A percentile compares a stretch with the other conserved stretches of the same genome.
These are phyloP conservation scores for Heterodera filipjevi DNA, from an alignment of 2,888 invertebrate species.

Conservation along the genomic window DNA sequence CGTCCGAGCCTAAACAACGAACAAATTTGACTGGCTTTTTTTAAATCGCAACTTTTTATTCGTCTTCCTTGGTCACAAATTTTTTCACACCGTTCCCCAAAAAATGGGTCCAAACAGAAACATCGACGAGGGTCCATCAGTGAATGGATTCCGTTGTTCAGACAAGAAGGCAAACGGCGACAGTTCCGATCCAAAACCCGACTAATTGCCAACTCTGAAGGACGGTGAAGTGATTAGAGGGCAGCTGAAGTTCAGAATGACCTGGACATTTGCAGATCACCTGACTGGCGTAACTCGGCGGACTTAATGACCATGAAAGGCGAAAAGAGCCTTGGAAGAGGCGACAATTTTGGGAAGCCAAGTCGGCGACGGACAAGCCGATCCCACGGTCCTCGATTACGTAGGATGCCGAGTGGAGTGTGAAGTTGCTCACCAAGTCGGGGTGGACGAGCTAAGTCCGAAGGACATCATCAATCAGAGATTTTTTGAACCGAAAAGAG, in stretches of 20 bases:
- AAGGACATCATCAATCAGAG: background rate
- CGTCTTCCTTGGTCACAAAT: constrained; percentile 63
- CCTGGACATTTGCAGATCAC: constrained; percentile 57
- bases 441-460: constrained; percentile 14
- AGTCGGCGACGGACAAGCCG: background rate
- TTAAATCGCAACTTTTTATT: constrained; percentile 41
- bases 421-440: constrained; percentile 18
- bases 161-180: constrained; percentile 55
- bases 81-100: constrained; percentile 62
- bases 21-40: background rate
- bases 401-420: constrained; percentile 12
- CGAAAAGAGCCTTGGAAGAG: constrained; percentile 14
- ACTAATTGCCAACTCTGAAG: constrained; percentile 31
- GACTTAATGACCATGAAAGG: background rate
- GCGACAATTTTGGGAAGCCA: constrained; percentile 14
- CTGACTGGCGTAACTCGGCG: constrained; percentile 42
- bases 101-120: constrained; percentile 59
- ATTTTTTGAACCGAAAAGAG: background rate
- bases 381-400: background rate
- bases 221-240: background rate
- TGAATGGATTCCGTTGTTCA: constrained; percentile 57
- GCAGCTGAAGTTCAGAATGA: background rate
- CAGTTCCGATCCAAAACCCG: constrained; percentile 54
- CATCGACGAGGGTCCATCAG: constrained; percentile 26
- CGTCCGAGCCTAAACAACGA: constrained; percentile 47